These are phyloP conservation scores for Turritopsis rubra DNA, from an alignment of 30 jellyfish, hydroid and myxozoan species.

Conservation along the genomic window DNA sequence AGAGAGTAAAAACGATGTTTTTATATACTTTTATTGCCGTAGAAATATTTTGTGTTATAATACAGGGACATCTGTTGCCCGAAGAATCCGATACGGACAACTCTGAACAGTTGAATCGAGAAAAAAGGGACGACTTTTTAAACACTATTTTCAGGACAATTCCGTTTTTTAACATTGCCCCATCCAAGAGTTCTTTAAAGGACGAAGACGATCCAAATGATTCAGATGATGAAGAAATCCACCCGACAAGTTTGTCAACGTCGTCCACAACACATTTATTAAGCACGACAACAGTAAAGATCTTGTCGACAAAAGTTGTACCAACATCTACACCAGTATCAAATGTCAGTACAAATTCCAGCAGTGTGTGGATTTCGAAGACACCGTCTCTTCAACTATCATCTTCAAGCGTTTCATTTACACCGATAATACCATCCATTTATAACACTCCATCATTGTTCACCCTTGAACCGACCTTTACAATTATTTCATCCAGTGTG, in stretches of 20 bases:
- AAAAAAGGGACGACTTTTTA: constrained; percentile 46
- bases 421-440: background rate
- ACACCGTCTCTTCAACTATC: background rate
- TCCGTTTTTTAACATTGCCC: constrained; percentile 22
- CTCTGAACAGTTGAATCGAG: constrained; percentile 50
- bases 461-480: background rate
- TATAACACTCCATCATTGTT: background rate
- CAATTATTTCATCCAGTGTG: background rate
- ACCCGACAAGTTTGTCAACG: background rate
- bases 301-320: background rate
- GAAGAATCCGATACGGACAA: constrained; percentile 67
- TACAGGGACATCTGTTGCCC: constrained; percentile 31
- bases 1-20: background rate
- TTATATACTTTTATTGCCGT: background rate
- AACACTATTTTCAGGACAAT: constrained; percentile 46
- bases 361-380: background rate
- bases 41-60: background rate
- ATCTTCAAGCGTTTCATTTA: background rate
- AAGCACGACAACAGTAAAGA: background rate
- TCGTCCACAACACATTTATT: background rate
- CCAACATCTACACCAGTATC: background rate
- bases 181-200: background rate
- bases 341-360: background rate
- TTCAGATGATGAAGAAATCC: constrained; percentile 1
- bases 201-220: constrained; percentile 12